These are phyloP conservation scores for Pammene fasciana DNA, from an alignment of 2,888 invertebrate species.

Conservation along the genomic window DNA sequence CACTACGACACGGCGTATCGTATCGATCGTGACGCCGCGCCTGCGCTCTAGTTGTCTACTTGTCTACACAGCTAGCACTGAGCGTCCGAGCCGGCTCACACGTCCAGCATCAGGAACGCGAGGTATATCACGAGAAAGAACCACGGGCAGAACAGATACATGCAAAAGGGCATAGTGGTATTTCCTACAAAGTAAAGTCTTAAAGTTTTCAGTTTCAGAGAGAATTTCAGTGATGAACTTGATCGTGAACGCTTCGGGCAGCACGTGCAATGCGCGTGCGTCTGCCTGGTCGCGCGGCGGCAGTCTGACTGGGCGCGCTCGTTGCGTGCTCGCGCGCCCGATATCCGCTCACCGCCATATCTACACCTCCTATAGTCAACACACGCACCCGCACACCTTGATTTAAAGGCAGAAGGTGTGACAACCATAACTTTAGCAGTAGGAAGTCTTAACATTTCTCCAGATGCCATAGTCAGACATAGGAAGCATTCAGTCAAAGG, in stretches of 20 bases:
- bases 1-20: conserved; percentile 55
- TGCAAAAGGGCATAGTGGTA: conserved; percentile 82
- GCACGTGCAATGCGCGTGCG: conserved; percentile 78
- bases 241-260: conserved; percentile 53
- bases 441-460: conserved; percentile 46
- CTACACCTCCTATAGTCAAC: conserved; percentile 60
- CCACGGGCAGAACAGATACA: conserved; percentile 87
- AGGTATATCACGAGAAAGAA: conserved; percentile 86
- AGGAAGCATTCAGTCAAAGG: conserved; percentile 36
- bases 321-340: conserved; percentile 76
- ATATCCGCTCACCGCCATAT: conserved; percentile 75
- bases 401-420: conserved; percentile 65
- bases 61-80: conserved; percentile 49
- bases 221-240: conserved; percentile 68
- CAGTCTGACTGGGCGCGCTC: conserved; percentile 83
- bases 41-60: conserved; percentile 61
- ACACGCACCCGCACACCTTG: conserved; percentile 67
- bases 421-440: conserved; percentile 47
- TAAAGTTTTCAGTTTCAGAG: conserved; percentile 51
- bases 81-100: conserved; percentile 69
- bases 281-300: conserved; percentile 82
- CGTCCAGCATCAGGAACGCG: conserved; percentile 86
- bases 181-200: conserved; percentile 49
- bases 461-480: conserved; percentile 41
- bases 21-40: conserved; percentile 75